phyloP scores from a whole-genome alignment of 1,140 invertebrate genomes.

The Reticulitermes speratus region DNA sequence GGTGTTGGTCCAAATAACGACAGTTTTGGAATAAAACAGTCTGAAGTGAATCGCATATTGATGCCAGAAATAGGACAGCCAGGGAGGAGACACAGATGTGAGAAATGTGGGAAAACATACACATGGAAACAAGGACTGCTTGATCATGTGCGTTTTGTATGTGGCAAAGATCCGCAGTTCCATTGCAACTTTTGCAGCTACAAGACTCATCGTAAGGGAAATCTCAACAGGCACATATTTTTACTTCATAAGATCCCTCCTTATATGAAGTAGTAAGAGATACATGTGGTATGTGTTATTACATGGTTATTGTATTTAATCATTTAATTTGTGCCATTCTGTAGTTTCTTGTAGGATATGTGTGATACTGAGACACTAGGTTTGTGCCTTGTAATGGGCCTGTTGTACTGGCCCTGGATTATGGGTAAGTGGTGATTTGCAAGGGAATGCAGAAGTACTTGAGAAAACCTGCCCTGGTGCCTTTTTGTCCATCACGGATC shows the following conservation, averaged over 20 bases:
- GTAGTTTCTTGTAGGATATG: too few species aligned
- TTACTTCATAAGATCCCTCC: background rate
- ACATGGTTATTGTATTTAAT: too few species aligned
- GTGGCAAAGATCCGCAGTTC: constrained; percentile 44
- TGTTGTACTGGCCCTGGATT: too few species aligned
- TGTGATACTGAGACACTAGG: too few species aligned
- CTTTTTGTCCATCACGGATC: too few species aligned
- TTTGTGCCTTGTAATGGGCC: too few species aligned
- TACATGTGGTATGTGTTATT: too few species aligned
- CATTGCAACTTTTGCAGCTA: constrained; percentile 40
- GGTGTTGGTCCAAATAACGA: background rate
- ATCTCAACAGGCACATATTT: constrained; percentile 49
- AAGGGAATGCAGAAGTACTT: too few species aligned
- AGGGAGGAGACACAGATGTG: background rate
- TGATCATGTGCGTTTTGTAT: constrained; percentile 46
- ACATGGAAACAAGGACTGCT: constrained; percentile 34
- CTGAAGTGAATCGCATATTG: background rate
- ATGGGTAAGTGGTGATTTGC: too few species aligned
- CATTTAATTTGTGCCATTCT: too few species aligned
- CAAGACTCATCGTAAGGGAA: constrained; percentile 52
- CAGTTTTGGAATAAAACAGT: background rate
- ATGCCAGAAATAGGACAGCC: background rate
- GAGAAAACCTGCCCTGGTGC: too few species aligned
- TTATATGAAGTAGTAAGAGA: background rate
- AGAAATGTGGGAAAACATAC: background rate